Percentiles rank a stretch among this genome's conserved stretches.
These are phyloP conservation scores for Motacilla tschutschensis DNA, from an alignment of 2,113 vertebrate genomes.

Conservation along the genomic window DNA sequence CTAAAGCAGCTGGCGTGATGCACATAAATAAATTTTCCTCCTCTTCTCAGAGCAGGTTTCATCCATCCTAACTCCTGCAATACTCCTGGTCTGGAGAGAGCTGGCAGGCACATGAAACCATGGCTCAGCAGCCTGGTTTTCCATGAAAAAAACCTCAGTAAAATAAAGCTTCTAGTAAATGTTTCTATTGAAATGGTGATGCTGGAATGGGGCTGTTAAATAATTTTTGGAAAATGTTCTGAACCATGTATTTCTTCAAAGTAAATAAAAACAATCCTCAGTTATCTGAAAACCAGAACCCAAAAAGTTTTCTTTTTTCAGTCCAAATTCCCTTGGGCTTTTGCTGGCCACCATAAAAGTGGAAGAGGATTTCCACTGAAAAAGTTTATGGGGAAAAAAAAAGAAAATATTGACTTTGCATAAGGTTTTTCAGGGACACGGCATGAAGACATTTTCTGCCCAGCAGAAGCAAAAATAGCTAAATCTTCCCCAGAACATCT, in stretches of 20 bases:
- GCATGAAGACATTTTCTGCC: constrained; percentile 15
- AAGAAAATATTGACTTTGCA: neutral
- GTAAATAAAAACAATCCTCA: neutral
- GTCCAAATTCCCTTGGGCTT: neutral
- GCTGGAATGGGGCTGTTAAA: neutral
- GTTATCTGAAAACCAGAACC: neutral
- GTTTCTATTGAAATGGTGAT: neutral
- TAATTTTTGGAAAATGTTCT: neutral
- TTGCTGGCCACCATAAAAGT: neutral
- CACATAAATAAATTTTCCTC: neutral
- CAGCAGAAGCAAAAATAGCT: constrained; percentile 36
- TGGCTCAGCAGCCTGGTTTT: neutral
- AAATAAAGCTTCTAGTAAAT: neutral
- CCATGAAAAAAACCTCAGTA: neutral
- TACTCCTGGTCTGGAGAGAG: neutral
- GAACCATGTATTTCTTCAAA: neutral
- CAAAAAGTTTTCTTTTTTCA: neutral
- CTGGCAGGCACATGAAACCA: neutral
- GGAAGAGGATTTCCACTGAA: neutral
- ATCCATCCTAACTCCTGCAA: neutral
- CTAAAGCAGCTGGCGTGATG: neutral
- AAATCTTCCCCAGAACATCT: constrained; percentile 22
- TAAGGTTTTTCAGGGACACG: constrained; percentile 40
- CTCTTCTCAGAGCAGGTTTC: neutral
- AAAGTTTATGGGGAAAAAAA: neutral